Conservation (phyloP, 2,797 vertebrate species). For the Antennarius maculatus region DNA sequence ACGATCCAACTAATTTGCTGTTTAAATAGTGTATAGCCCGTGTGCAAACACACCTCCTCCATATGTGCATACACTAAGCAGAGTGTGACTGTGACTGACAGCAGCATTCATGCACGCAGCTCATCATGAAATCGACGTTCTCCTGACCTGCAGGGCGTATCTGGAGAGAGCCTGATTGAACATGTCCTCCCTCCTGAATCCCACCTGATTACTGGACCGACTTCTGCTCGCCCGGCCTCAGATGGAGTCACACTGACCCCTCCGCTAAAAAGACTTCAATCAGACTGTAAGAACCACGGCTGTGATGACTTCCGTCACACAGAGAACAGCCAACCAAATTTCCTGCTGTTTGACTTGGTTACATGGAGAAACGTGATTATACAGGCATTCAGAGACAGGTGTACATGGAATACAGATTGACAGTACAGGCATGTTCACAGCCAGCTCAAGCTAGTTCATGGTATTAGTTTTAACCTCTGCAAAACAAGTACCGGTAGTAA, state of each 20-base stretch:
- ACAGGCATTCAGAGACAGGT: slow-evolving; percentile 14
- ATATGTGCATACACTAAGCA: too few relatives aligned
- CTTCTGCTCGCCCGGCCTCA: slow-evolving; percentile 54
- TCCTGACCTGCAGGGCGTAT: slow-evolving; percentile 31
- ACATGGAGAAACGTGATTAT: slow-evolving; percentile 26
- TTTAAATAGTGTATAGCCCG: not conserved
- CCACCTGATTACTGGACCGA: slow-evolving; percentile 64
- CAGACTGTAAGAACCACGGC: slow-evolving; percentile 50
- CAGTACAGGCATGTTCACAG: slow-evolving; percentile 14
- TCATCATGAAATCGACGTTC: slow-evolving; percentile 33
- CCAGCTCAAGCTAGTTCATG: slow-evolving; percentile 13
- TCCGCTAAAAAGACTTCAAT: slow-evolving; percentile 75
- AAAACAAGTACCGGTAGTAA: not conserved
- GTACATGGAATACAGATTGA: slow-evolving; percentile 5
- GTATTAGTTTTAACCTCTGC: slow-evolving; percentile 40
- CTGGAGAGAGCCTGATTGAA: slow-evolving; percentile 64
- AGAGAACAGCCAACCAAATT: slow-evolving; percentile 60
- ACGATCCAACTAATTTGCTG: not conserved
- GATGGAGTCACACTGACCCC: slow-evolving; percentile 34
- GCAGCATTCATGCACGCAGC: slow-evolving; percentile 7
- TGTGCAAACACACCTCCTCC: not conserved
- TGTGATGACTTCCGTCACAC: slow-evolving; percentile 72
- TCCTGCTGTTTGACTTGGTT: slow-evolving; percentile 42
- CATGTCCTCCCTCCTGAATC: slow-evolving; percentile 52
- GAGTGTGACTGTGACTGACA: slow-evolving; percentile 35